Conservation (phyloP, 2,113 vertebrate species). For the Numenius arquata region DNA sequence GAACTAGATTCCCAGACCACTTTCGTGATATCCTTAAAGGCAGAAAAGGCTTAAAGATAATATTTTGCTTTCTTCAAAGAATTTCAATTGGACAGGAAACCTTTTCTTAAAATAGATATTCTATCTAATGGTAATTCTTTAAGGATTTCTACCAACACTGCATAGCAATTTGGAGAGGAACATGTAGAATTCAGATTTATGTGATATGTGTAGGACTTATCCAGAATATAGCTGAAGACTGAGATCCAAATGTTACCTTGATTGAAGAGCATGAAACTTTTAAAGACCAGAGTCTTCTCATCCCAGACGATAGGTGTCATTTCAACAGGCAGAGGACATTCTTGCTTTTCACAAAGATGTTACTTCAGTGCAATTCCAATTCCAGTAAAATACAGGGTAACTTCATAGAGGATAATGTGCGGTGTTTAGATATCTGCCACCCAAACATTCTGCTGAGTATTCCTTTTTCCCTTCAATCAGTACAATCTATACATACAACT, state of each 20-base stretch:
- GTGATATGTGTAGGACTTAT: neutral
- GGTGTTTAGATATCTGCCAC: neutral
- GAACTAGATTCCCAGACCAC: neutral
- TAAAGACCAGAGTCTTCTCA: neutral
- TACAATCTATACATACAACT: neutral
- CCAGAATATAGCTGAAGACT: neutral
- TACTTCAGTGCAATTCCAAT: neutral
- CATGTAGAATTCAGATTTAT: neutral
- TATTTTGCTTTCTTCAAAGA: neutral
- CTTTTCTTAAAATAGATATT: neutral
- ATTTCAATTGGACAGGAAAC: neutral
- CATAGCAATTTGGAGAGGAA: neutral
- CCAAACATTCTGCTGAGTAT: neutral
- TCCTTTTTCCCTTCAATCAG: neutral
- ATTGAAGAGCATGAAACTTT: neutral
- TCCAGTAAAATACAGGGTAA: neutral
- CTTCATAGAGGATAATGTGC: neutral
- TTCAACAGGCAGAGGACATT: neutral
- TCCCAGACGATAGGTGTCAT: neutral
- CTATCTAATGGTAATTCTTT: neutral
- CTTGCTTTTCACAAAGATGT: neutral
- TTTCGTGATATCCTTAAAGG: neutral
- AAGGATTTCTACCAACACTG: neutral
- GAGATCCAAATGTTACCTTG: neutral
- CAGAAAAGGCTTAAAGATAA: constrained; percentile 17